Evolutionary conservation across 2,797 vertebrate species (phyloP).

Genomic region (Delichon dasypus): DNA sequence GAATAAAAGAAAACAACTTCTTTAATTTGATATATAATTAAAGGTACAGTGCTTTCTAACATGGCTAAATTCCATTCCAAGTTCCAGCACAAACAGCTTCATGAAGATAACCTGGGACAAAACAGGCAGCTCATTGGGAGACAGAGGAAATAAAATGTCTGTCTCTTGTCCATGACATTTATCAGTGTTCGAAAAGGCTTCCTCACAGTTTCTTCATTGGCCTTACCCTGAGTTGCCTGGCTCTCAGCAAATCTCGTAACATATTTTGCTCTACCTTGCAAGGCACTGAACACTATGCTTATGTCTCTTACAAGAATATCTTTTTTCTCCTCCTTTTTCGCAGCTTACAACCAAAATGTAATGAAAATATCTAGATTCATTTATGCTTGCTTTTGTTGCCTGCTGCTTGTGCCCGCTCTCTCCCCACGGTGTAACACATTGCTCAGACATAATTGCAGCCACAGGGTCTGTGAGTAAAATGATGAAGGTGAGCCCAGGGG

Average conservation of each 20-base stretch:
- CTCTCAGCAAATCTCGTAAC: neutral
- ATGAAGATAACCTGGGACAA: neutral
- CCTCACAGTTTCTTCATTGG: neutral
- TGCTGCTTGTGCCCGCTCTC: neutral
- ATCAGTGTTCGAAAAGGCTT: neutral
- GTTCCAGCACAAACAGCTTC: neutral
- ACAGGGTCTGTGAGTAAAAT: neutral
- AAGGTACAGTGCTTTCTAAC: neutral
- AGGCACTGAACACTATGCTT: neutral
- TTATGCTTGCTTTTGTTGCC: neutral
- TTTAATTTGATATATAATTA: neutral
- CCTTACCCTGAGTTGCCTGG: neutral
- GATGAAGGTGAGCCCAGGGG: neutral
- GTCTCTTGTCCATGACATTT: neutral
- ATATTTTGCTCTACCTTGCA: neutral
- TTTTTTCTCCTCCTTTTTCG: neutral
- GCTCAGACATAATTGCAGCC: neutral
- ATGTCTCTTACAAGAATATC: neutral
- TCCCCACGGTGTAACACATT: neutral
- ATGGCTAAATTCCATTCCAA: neutral
- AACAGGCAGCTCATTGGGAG: neutral
- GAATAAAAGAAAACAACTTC: neutral
- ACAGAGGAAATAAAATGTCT: neutral
- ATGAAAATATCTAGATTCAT: conserved; percentile 17
- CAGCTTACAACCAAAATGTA: neutral